Conservation (phyloP, 1,140 invertebrate species). For the Bombus balteatus region DNA sequence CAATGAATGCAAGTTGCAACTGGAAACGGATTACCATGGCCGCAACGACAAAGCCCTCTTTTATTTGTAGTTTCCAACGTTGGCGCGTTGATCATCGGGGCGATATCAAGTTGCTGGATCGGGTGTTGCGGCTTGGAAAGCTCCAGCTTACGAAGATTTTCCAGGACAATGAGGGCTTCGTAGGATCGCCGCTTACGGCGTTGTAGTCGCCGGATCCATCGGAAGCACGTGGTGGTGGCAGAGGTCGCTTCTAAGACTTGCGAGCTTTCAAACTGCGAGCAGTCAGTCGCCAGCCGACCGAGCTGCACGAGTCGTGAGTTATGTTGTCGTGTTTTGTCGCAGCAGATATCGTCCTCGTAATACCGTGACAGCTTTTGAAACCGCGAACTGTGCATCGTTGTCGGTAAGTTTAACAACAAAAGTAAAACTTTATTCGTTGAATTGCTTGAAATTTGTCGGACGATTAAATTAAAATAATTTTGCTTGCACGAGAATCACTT, state of each 20-base stretch:
- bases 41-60: constrained; percentile 12
- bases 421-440: neutral
- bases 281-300: constrained; percentile 74
- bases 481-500: neutral
- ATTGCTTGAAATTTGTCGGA: accelerated
- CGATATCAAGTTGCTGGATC: constrained; percentile 19
- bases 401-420: constrained; percentile 5
- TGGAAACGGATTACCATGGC: constrained; percentile 6
- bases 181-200: constrained; percentile 35
- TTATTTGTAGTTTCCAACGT: constrained; percentile 23
- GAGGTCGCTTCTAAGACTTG: constrained; percentile 62
- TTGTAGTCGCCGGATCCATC: constrained; percentile 26
- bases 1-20: constrained; percentile 22
- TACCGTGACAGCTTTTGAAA: neutral
- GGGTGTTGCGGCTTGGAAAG: constrained; percentile 14
- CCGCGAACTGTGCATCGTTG: constrained; percentile 1
- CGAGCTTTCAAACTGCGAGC: constrained; percentile 69
- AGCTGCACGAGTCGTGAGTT: constrained; percentile 66
- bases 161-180: constrained; percentile 29
- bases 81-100: neutral
- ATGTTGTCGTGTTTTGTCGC: constrained; percentile 45
- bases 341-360: neutral
- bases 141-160: constrained; percentile 27
- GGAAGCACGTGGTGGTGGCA: constrained; percentile 73
- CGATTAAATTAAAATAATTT: no score